Evolutionary conservation across 1,140 invertebrate species (phyloP).

Genomic region (Helicorthomorpha holstii): DNA sequence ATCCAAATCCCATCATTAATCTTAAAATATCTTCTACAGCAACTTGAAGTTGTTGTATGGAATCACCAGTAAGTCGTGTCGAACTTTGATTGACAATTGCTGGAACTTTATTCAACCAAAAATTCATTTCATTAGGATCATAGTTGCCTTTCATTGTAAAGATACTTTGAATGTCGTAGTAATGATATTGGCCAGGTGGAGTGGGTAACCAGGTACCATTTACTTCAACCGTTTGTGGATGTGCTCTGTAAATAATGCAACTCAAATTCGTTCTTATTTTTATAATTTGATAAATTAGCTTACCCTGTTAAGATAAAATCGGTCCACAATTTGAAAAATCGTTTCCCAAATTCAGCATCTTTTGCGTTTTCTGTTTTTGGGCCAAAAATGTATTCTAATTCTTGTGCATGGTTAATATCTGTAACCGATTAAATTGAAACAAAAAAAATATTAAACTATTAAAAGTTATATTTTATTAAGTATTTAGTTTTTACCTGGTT

Average conservation of each 20-base stretch:
- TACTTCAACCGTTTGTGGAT: neutral
- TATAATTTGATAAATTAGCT: neutral
- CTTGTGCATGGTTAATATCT: neutral
- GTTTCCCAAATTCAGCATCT: neutral
- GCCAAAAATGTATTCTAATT: neutral
- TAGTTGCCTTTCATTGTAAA: neutral
- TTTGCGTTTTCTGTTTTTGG: neutral
- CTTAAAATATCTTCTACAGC: no score
- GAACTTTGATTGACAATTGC: neutral
- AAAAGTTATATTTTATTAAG: no score
- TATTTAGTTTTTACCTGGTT: neutral
- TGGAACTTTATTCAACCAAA: neutral
- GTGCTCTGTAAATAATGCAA: neutral
- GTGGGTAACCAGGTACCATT: neutral
- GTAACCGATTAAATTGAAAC: no score
- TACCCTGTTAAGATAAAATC: neutral
- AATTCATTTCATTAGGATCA: neutral
- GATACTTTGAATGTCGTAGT: neutral
- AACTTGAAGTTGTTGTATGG: no score
- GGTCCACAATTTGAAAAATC: neutral
- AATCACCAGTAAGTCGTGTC: no score
- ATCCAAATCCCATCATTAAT: no score
- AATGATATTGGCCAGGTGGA: neutral
- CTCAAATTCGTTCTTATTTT: neutral
- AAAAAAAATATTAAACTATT: no score